Conservation (phyloP, 2,888 invertebrate species). For the Drosophila flavopinicola region DNA sequence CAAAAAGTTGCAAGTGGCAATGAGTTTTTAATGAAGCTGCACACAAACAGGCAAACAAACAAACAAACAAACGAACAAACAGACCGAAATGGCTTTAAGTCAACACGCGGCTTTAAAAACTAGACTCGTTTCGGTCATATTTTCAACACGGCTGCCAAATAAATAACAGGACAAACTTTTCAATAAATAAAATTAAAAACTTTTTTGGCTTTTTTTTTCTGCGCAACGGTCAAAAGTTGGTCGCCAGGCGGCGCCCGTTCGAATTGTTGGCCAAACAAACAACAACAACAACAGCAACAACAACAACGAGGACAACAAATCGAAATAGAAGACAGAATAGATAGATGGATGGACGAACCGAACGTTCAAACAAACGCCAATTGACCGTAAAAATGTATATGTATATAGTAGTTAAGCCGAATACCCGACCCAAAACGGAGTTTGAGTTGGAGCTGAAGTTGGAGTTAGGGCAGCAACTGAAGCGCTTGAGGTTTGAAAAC, state of each 20-base stretch:
- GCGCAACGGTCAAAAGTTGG: conserved; percentile 69
- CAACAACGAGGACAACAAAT: conserved; percentile 19
- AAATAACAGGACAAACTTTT: conserved; percentile 78
- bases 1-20: conserved; percentile 68
- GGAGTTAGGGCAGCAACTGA: conserved; percentile 44
- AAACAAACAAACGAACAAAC: conserved; percentile 27
- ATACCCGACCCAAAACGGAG: conserved; percentile 18
- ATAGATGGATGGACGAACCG: conserved; percentile 5
- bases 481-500: conserved; percentile 77
- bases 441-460: conserved; percentile 11
- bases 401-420: conserved; percentile 38
- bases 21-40: conserved; percentile 75
- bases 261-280: conserved; percentile 62
- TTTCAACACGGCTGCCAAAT: conserved; percentile 73
- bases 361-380: conserved; percentile 72
- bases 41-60: conserved; percentile 30
- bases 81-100: conserved; percentile 55
- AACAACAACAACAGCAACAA: conserved; percentile 28
- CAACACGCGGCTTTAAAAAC: conserved; percentile 30
- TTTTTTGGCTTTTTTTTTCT: conserved; percentile 46
- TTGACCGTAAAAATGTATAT: conserved; percentile 77
- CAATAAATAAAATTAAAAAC: conserved; percentile 80
- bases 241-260: conserved; percentile 63
- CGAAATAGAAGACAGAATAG: background rate
- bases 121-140: conserved; percentile 55